phyloP scores from a whole-genome alignment of 2,113 vertebrate species.

The Bujurquina vittata region DNA sequence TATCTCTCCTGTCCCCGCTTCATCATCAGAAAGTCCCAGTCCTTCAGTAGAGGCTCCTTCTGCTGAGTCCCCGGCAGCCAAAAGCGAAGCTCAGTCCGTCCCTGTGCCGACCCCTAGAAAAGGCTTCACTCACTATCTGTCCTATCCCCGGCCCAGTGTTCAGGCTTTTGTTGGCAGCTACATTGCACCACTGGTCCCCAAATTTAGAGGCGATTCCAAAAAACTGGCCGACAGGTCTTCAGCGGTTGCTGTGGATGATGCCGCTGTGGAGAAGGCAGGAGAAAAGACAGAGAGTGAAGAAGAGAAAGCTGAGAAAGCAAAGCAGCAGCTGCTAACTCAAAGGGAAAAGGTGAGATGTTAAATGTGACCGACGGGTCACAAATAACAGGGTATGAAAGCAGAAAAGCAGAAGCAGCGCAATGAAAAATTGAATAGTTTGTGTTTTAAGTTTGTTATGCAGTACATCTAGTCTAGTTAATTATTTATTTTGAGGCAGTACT shows the following conservation, averaged over 20 bases:
- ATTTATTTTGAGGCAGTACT: neutral
- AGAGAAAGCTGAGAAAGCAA: conserved; percentile 75
- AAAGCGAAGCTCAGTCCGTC: neutral
- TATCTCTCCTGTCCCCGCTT: neutral
- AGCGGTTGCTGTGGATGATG: conserved; percentile 48
- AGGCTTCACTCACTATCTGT: conserved; percentile 89
- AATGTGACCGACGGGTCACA: neutral
- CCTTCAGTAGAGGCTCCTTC: neutral
- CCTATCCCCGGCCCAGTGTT: conserved; percentile 89
- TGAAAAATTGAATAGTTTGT: neutral
- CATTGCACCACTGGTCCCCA: conserved; percentile 91
- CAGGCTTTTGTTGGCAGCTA: conserved; percentile 95
- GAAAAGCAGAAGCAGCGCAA: neutral
- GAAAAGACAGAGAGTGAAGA: conserved; percentile 12
- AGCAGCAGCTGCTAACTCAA: conserved; percentile 82
- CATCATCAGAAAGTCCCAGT: conserved; percentile 17
- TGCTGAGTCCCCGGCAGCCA: neutral
- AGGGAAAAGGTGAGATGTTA: conserved; percentile 87
- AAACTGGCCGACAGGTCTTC: conserved; percentile 39
- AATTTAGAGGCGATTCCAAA: conserved; percentile 85
- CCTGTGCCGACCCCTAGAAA: conserved; percentile 81
- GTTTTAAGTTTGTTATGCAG: too few relatives aligned
- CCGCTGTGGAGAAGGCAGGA: neutral
- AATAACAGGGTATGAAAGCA: neutral
- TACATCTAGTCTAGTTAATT: neutral